Evolutionary conservation across 2,113 vertebrate species (phyloP).

Genomic region (Sterrhoptilus dennistouni): DNA sequence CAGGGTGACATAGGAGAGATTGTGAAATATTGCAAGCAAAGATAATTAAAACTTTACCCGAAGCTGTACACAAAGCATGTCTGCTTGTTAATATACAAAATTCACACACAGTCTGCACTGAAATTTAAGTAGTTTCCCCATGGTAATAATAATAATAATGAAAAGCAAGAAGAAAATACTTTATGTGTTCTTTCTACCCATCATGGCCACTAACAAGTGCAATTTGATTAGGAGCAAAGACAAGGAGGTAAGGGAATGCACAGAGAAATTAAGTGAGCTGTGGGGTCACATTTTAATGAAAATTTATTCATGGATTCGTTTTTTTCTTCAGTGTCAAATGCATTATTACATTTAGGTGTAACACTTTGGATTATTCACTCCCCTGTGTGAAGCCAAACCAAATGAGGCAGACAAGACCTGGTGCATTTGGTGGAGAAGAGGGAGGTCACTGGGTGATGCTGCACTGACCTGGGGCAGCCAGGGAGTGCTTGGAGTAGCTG

Average conservation of each 20-base stretch:
- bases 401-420: not conserved
- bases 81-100: not conserved
- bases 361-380: not conserved
- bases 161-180: not conserved
- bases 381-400: not conserved
- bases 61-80: not conserved
- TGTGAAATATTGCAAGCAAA: not conserved
- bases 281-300: conserved; percentile 35
- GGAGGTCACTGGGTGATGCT: accelerated
- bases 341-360: not conserved
- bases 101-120: not conserved
- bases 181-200: not conserved
- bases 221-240: not conserved
- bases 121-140: not conserved
- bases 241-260: not conserved
- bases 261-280: not conserved
- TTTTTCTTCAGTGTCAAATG: not conserved
- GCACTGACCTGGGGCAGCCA: not conserved
- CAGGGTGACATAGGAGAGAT: not conserved
- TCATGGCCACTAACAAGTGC: not conserved
- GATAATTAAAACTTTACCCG: not conserved
- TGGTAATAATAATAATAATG: not conserved
- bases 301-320: conserved; percentile 20
- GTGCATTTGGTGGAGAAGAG: not conserved
- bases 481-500: not conserved